phyloP scores from a whole-genome alignment of 2,113 vertebrate genomes.

The Saccopteryx bilineata region DNA sequence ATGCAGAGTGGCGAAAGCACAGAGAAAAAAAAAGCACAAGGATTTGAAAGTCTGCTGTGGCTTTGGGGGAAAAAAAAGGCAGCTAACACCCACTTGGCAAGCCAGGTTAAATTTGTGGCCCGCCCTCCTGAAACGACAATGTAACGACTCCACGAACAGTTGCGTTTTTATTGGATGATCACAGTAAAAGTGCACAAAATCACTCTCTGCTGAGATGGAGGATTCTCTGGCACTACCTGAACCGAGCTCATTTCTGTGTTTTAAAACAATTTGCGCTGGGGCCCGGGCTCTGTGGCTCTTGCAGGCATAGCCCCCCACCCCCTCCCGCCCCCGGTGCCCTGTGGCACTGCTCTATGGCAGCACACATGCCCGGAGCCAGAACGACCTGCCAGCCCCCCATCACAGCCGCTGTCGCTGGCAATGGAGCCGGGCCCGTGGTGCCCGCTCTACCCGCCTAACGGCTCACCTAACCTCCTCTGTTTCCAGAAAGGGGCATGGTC shows the following conservation, averaged over 20 bases:
- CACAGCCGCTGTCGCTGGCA: not conserved
- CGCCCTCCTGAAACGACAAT: not conserved
- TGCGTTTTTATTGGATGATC: conserved; percentile 6
- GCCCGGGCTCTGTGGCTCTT: not conserved
- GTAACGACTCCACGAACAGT: not conserved
- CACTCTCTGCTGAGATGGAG: conserved; percentile 60
- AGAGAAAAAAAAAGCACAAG: not conserved
- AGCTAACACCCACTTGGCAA: not conserved
- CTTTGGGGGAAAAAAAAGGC: not conserved
- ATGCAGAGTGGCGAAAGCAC: not conserved
- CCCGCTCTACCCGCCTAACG: not conserved
- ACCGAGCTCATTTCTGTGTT: conserved; percentile 40
- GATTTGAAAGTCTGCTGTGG: not conserved
- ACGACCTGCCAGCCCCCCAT: not conserved
- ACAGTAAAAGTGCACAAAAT: conserved; percentile 11
- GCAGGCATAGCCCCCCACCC: not conserved
- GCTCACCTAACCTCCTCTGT: not conserved
- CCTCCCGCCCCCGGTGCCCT: not conserved
- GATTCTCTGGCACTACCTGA: conserved; percentile 66
- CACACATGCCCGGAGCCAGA: fast-evolving
- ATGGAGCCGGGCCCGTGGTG: fast-evolving
- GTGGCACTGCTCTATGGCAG: not conserved
- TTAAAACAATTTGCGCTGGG: conserved; percentile 77
- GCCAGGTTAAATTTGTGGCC: conserved; percentile 43
- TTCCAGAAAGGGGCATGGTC: not conserved